Evolutionary conservation across 2,113 vertebrate species (phyloP), one percentile per base, ranked within the genome.

Genomic region (Leptodactylus fuscus): DNA sequence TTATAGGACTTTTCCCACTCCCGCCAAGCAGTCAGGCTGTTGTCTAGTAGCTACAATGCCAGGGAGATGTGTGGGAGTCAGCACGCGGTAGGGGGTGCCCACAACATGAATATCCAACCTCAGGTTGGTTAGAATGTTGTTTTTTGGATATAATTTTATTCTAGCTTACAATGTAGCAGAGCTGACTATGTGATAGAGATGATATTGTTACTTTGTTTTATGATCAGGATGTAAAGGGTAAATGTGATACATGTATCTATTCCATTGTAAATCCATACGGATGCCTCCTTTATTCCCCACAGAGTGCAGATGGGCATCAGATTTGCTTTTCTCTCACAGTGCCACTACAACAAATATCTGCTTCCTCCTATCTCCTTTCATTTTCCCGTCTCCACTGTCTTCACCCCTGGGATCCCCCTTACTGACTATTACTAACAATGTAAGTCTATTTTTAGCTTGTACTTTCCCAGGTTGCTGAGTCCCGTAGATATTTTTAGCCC

Each of bases 401-500:
- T 38, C 13, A 67, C 27, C 46, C 62, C 15, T 29, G 75, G 83
- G 65, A 32, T n/a, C 75, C 48, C 62, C 76, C 65, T 41, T 80
- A 34, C 49, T 85, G 83, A 70, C 62, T 85, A 65, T 62, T 48
- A 53, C 48, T 71, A 38, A 22, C 29, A 70, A 69, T 69, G 18
- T 38, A 7, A 24, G 16, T 55, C 34, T 85, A 85, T 79, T 70
- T 79, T 70, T 71, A 80, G 76, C 22, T 8, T 11, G 34, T 24
- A 27, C 22, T 38, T 9, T 79, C 62, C 49, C 65, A 32, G 60
- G 41, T 34, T n/a, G 65, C 60, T 51, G 32, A 34, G 49, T 80
- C 11, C 32, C 51, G 48, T 34, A 44, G 60, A 38, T 79, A 79
- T 70, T 85, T 80, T 69, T 79, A 85, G 38, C 55, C 48, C 22